Evolutionary conservation across 1,140 invertebrate species (phyloP), one percentile per base, ranked within the genome.

Genomic region (Stegodyphus mimosarum): DNA sequence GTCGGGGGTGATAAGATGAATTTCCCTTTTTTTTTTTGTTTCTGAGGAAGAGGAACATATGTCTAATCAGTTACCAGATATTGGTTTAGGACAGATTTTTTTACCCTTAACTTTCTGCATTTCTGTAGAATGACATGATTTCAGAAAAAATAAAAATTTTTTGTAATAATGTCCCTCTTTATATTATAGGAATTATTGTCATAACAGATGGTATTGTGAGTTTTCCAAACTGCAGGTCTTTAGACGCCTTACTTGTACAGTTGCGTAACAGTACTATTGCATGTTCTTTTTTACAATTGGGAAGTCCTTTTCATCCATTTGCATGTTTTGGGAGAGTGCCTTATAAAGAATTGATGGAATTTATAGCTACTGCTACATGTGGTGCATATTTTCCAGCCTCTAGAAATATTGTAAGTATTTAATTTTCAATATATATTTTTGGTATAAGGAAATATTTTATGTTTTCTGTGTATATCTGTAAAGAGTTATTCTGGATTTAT

Each of bases 131-230:
- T 33, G 33, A 33, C 33, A 33, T 33, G 3, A 33, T 33, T 33
- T 33, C 33, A 33, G 33, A 33, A 33, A 33, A 33, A 33, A 3
- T 1, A 33, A 33, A 33, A 33, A 33, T 33, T n/a, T n/a, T n/a
- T 33, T 33, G 33, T 33, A 33, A 33, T 33, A 33, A 87, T 70
- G 7, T 83, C 73, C 79, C 81, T 84, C 80, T 88, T 83, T 87
- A 87, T 75, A 87, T 92, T 92, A 71, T 89, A 95, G 94, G 95
- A 91, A 93, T 96, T 89, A 92, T 96, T 73, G 92, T 96, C 64
- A 92, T 96, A 77, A 95, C 95, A 15, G 95, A 96, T 91, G 95
- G 95, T 5, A 93, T 95, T 75, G 92, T 96, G n/a, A 94, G 94
- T 80, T 92, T 95, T 17, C 94, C 95, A 7, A 95, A 96, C 90